Evolutionary conservation across 1,140 invertebrate species (phyloP), one percentile per base, ranked within the genome.

Genomic region (Neodiprion lecontei): DNA sequence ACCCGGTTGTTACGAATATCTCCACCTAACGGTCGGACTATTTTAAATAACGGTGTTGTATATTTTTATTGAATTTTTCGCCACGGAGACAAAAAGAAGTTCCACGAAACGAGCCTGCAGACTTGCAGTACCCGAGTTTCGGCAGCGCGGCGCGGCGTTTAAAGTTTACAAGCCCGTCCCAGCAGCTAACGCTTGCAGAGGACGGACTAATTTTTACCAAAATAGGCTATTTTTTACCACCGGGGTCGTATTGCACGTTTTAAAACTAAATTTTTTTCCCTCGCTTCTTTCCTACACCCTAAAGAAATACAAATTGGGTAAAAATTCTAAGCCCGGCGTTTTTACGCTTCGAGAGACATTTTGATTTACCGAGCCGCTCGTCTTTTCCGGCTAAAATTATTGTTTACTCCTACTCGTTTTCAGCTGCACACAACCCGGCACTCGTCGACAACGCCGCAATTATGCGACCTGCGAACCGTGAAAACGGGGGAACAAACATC

Each of bases 1-100:
- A 61, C 80, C 81, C 81, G 77, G 76, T 75, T 79, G 76, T 74
- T 79, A 82, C 80, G 79, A 81, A 61, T 40, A 48, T 71, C 21
- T 11, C 23, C n/a, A 76, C 79, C 79, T 82, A 81, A 83, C 79
- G 77, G 80, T 80, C 70, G 78, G 67, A 79, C 79, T 84, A 82
- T 87, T 86, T 86, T 83, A 84, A 80, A 85, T 82, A 84, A 84
- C 79, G 74, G 82, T 82, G 79, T 81, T 74, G 79, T 87, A 86
- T 85, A 87, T 84, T 86, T 87, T 87, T 83, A 85, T 84, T 75
- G 76, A 75, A 77, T 78, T 80, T 82, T 81, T 82, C 53, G 28
- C 28, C 70, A 21, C 14, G 65, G 14, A 11, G 49, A 21, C 70
- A 17, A 23, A 17, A 72, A 72, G 65, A 72, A 50, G 9, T 53